Evolutionary conservation across 2,888 invertebrate species (phyloP), one percentile per base, ranked within the genome.

Genomic region (Philopedon plagiatum): DNA sequence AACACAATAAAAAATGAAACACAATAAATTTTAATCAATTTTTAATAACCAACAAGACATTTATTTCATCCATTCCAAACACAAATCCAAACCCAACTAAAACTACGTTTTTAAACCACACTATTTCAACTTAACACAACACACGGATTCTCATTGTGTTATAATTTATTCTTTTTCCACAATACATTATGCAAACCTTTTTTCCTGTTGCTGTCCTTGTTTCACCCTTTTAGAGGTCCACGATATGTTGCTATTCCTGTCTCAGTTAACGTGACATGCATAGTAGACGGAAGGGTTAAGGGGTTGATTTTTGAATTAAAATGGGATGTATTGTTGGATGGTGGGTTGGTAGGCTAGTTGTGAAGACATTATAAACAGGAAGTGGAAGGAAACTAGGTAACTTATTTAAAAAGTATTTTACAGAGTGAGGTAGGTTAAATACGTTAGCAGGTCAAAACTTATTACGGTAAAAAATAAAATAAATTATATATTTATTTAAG

Each of bases 241-340:
- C 37, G 21, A 46, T 7, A 23, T 13, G 7, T 39, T n/a, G 1
- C 7, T 61, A 46, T 44, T 46, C 29, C 62, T 66, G 34, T 77
- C 77, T 76, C 73, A 67, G 58, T 77, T 73, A 69, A 75, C 75
- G 76, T 76, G 75, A 71, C 71, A 67, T 68, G 63, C 58, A 65
- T 13, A 32, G 70, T 67, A 71, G 70, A 54, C 56, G 73, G 65
- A 78, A 76, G 76, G 77, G 78, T 76, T 68, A 51, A 57, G 58
- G 54, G 71, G 67, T 60, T 56, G 71, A 44, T 62, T 70, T 69
- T 73, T 49, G 54, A 73, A 69, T 69, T 11, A 65, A 64, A 73
- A 69, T 58, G 64, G 64, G 65, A 32, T 18, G 41, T 56, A 39
- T 39, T 32, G 64, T 23, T 34, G 29, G 26, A 41, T 18, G 65